Evolutionary conservation across 1,140 invertebrate genomes (phyloP).

Genomic region (Agrilus planipennis): DNA sequence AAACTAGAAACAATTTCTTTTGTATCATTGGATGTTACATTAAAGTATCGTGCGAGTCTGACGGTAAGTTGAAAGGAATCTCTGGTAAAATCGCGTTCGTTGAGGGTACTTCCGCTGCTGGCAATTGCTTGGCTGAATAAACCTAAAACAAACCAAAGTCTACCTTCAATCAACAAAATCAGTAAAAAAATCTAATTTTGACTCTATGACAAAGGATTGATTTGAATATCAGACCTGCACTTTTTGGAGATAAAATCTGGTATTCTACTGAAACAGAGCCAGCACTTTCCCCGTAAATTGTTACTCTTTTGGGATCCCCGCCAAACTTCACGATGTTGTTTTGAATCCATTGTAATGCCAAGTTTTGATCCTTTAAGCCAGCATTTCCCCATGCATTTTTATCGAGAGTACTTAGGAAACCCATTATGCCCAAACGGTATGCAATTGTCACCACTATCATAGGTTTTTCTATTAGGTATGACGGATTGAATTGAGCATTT

Average conservation of each 20-base stretch:
- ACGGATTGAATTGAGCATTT: not conserved
- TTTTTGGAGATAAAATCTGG: conserved; percentile 52
- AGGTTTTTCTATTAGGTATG: not conserved
- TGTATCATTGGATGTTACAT: too few species aligned
- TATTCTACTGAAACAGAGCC: not conserved
- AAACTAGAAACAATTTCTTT: too few species aligned
- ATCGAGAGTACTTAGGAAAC: conserved; percentile 6
- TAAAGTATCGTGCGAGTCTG: too few species aligned
- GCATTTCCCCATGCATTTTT: not conserved
- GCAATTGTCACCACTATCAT: conserved; percentile 1
- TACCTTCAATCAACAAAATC: too few species aligned
- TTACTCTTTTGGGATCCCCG: not conserved
- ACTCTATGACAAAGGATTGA: too few species aligned
- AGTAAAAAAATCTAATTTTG: too few species aligned
- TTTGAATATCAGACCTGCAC: not conserved
- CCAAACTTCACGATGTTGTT: not conserved
- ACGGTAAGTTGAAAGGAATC: too few species aligned
- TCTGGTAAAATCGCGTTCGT: too few species aligned
- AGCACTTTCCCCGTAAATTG: conserved; percentile 5
- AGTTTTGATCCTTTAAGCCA: conserved; percentile 4
- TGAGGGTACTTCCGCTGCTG: too few species aligned
- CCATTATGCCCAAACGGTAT: conserved; percentile 4
- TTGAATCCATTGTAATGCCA: conserved; percentile 2
- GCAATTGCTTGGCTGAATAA: too few species aligned
- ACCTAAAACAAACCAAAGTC: too few species aligned